Evolutionary conservation across 2,888 invertebrate species (phyloP).

Genomic region (Bombylius major): DNA sequence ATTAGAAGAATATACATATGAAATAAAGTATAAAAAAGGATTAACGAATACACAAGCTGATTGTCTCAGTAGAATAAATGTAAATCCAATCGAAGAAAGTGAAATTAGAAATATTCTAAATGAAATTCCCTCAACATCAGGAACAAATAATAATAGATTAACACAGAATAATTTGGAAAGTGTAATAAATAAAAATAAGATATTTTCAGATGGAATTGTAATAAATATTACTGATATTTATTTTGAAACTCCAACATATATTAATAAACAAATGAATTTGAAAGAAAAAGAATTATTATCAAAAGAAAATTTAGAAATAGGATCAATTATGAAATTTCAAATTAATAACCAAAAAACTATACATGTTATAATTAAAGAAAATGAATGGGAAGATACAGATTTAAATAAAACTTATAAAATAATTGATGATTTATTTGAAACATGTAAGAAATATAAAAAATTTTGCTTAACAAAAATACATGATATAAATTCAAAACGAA

Average conservation of each 20-base stretch:
- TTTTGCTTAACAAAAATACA: background rate
- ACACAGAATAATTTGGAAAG: too few relatives aligned
- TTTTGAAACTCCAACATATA: background rate
- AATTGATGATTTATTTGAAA: background rate
- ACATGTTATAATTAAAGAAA: constrained; percentile 3
- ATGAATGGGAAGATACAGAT: constrained; percentile 3
- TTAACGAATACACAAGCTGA: background rate
- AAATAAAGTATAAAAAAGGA: background rate
- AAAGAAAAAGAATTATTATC: constrained; percentile 1
- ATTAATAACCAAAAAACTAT: constrained; percentile 2
- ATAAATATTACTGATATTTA: background rate
- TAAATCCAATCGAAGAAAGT: too few relatives aligned
- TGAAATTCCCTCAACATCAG: too few relatives aligned
- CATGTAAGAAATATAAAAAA: background rate
- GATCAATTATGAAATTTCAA: constrained; percentile 3
- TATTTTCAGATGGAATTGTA: background rate
- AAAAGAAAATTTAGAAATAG: constrained; percentile 1
- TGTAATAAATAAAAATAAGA: too few relatives aligned
- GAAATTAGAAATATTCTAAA: too few relatives aligned
- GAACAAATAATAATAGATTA: too few relatives aligned
- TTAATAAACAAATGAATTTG: background rate
- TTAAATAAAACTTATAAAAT: background rate
- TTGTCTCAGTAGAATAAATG: background rate
- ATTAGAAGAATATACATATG: background rate
- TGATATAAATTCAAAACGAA: background rate